Evolutionary conservation across 2,797 vertebrate genomes (phyloP).

Genomic region (Falco novaeseelandiae): DNA sequence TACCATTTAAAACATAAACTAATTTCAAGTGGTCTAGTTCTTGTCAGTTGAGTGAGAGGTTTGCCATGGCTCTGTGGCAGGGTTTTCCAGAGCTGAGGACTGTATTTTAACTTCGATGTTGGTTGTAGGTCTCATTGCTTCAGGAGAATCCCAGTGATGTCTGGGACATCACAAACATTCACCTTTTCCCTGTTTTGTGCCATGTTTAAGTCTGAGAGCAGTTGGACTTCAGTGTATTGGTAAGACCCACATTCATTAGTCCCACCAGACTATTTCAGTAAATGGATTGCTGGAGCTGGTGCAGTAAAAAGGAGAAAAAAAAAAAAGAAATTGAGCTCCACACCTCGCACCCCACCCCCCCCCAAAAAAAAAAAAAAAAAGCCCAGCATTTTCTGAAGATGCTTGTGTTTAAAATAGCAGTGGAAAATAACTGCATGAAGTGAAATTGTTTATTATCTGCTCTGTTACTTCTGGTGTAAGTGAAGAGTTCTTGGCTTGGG

Average conservation of each 20-base stretch:
- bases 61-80: not conserved
- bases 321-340: too few relatives aligned
- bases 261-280: not conserved
- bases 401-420: not conserved
- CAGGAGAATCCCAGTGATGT: not conserved
- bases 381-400: not conserved
- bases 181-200: not conserved
- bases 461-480: not conserved
- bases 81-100: not conserved
- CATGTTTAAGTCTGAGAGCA: accelerated
- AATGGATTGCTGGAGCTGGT: not conserved
- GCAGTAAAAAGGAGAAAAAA: not conserved
- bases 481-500: not conserved
- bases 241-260: accelerated
- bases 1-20: not conserved
- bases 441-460: not conserved
- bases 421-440: not conserved
- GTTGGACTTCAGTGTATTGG: not conserved
- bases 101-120: not conserved
- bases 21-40: not conserved
- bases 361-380: too few relatives aligned
- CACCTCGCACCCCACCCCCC: too few relatives aligned
- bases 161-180: not conserved
- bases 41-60: not conserved
- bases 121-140: not conserved